Percentiles rank a stretch among this genome's conserved stretches.
These are phyloP conservation scores for Phyllostomus discolor DNA, from an alignment of 2,113 vertebrate species.

Conservation along the genomic window DNA sequence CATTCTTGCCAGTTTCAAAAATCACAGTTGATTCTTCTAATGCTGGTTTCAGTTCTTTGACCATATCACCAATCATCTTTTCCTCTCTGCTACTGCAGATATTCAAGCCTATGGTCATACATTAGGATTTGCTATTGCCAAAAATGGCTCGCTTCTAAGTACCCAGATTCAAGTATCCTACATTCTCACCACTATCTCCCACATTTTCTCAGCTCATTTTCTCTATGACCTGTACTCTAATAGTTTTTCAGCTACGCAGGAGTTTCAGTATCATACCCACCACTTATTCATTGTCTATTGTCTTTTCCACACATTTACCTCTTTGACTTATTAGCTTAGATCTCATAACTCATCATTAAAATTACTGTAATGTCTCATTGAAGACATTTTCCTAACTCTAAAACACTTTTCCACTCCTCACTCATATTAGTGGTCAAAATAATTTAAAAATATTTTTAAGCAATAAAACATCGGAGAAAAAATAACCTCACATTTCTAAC, in stretches of 20 bases:
- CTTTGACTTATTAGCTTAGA: neutral
- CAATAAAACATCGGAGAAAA: neutral
- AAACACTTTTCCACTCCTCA: neutral
- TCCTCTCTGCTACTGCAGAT: neutral
- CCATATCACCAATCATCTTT: neutral
- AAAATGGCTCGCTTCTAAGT: neutral
- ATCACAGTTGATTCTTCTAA: neutral
- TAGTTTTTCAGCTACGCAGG: neutral
- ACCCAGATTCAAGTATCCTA: neutral
- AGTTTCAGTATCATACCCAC: neutral
- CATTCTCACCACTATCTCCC: neutral
- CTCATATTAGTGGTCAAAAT: neutral
- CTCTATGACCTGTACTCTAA: neutral
- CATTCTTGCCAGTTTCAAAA: neutral
- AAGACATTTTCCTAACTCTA: neutral
- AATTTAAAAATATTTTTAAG: neutral
- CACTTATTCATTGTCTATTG: neutral
- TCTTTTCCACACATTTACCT: neutral
- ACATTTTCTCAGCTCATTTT: neutral
- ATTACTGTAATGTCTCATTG: neutral
- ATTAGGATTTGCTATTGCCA: neutral
- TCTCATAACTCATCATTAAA: neutral
- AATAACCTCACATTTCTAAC: neutral
- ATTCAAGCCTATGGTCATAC: neutral
- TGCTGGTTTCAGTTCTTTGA: neutral